These are phyloP conservation scores for Griposia aprilina DNA, from an alignment of 2,888 invertebrate species.

Conservation along the genomic window DNA sequence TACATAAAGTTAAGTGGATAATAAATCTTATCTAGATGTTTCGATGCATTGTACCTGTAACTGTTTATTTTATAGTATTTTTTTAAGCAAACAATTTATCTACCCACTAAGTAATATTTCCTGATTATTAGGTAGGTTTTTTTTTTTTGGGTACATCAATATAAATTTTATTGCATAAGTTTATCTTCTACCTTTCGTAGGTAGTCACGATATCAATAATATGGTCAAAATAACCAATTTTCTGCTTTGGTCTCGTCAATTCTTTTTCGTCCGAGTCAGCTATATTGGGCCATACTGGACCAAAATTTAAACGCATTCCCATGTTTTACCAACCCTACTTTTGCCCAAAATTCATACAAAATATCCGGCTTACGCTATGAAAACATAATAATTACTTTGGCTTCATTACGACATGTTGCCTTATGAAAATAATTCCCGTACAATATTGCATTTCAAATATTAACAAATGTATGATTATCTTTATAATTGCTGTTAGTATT, in stretches of 20 bases:
- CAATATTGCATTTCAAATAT: slow-evolving; percentile 21
- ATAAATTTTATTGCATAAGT: not conserved
- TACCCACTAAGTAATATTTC: no score
- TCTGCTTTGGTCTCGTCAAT: not conserved
- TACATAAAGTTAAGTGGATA: slow-evolving; percentile 16
- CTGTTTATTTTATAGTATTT: not conserved
- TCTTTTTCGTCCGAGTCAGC: not conserved
- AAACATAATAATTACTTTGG: slow-evolving; percentile 40
- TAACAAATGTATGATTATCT: slow-evolving; percentile 27
- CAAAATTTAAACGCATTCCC: not conserved
- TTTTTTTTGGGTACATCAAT: not conserved
- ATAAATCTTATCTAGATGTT: slow-evolving; percentile 2
- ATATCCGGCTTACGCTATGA: not conserved
- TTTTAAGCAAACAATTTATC: not conserved
- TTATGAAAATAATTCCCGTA: slow-evolving; percentile 28
- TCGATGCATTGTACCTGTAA: not conserved
- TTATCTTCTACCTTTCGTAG: no score
- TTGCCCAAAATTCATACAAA: not conserved
- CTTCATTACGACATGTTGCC: slow-evolving; percentile 42
- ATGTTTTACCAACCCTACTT: not conserved
- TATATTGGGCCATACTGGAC: not conserved
- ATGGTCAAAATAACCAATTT: not conserved
- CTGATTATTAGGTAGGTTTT: not conserved
- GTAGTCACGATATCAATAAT: not conserved
- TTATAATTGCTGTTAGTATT: slow-evolving; percentile 45